These are phyloP conservation scores for Glossosoma conforme DNA, from an alignment of 1,140 invertebrate genomes.

Conservation along the genomic window DNA sequence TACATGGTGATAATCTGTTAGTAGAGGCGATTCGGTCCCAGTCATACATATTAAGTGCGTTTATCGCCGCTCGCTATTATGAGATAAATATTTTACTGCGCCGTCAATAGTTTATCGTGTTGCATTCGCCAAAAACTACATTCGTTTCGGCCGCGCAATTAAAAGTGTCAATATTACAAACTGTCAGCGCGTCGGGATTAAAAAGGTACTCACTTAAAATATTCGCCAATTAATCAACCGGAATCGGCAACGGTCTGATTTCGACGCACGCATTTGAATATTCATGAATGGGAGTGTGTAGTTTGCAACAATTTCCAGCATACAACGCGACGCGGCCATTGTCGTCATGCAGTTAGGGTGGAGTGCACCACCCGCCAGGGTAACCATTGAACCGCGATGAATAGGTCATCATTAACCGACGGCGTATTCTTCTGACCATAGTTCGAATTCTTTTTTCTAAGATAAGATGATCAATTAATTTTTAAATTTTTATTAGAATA, in stretches of 20 bases:
- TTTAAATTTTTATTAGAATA: no score
- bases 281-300: slow-evolving; percentile 13
- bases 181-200: not conserved
- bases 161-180: slow-evolving; percentile 9
- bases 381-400: no score
- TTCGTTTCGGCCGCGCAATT: slow-evolving; percentile 1
- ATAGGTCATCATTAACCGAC: no score
- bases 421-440: no score
- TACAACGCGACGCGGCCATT: not conserved
- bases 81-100: not conserved
- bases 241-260: slow-evolving; percentile 10
- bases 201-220: slow-evolving; percentile 10
- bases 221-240: slow-evolving; percentile 23
- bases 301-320: slow-evolving; percentile 11
- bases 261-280: slow-evolving; percentile 19
- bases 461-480: no score
- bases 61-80: no score
- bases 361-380: not conserved
- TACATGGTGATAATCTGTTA: no score
- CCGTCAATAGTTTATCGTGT: slow-evolving; percentile 5
- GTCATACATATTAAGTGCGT: no score
- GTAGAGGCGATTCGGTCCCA: no score
- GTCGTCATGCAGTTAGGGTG: slow-evolving; percentile 8
- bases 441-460: no score
- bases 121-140: slow-evolving; percentile 1